These are phyloP conservation scores for Syndactyla subalaris DNA, from an alignment of 2,797 vertebrate genomes.

Conservation along the genomic window DNA sequence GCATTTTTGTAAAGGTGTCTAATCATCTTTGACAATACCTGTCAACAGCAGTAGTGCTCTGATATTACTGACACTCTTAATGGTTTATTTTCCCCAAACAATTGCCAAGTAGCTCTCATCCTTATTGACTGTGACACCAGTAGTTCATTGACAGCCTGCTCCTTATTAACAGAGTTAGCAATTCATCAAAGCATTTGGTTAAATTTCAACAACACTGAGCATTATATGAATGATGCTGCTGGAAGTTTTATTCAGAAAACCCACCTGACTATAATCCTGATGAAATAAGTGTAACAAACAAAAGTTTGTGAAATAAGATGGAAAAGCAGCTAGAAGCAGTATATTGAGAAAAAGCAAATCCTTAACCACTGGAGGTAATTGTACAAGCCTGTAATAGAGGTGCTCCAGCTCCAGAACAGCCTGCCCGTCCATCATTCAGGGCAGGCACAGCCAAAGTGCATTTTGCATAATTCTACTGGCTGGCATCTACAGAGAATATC, in stretches of 20 bases:
- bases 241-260: not conserved
- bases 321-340: not conserved
- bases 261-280: not conserved
- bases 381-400: not conserved
- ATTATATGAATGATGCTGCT: not conserved
- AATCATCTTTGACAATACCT: not conserved
- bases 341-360: not conserved
- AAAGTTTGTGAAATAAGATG: not conserved
- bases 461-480: not conserved
- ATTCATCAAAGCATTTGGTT: not conserved
- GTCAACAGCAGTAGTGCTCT: not conserved
- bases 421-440: not conserved
- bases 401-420: not conserved
- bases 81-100: constrained; percentile 1
- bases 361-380: not conserved
- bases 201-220: not conserved
- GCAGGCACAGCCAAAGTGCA: not conserved
- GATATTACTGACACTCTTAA: not conserved
- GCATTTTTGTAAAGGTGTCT: constrained; percentile 25
- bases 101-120: not conserved
- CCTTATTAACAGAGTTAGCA: not conserved
- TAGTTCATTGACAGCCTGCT: not conserved
- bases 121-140: not conserved
- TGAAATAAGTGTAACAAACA: not conserved
- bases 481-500: not conserved